Evolutionary conservation across 2,797 vertebrate genomes (phyloP).

Genomic region (Aeoliscus strigatus): DNA sequence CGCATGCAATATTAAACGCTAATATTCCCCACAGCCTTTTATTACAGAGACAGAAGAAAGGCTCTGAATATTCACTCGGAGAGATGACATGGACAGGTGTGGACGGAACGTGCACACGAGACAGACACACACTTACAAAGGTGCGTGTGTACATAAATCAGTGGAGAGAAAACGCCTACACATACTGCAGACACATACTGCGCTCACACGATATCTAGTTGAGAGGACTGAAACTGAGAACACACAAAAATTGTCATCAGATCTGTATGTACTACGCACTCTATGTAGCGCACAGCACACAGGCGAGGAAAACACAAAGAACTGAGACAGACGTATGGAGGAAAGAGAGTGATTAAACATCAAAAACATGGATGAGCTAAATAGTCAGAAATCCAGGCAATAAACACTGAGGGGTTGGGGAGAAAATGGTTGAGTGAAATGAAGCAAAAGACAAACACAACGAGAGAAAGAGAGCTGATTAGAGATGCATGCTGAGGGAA

Average conservation of each 20-base stretch:
- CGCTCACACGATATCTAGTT: too few species aligned
- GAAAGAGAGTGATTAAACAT: constrained; percentile 30
- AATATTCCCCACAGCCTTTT: constrained; percentile 74
- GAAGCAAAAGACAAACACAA: constrained; percentile 59
- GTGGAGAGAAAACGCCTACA: constrained; percentile 6
- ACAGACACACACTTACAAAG: constrained; percentile 9
- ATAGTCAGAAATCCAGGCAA: constrained; percentile 41
- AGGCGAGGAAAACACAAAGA: constrained; percentile 6
- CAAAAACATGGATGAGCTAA: constrained; percentile 46
- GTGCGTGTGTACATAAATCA: not conserved
- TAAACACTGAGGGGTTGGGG: constrained; percentile 30
- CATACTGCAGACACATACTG: not conserved
- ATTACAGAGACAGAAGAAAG: constrained; percentile 73
- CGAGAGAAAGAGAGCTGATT: constrained; percentile 63
- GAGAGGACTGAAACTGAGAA: too few species aligned
- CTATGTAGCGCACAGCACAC: not conserved
- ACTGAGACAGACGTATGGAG: constrained; percentile 11
- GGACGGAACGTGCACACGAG: constrained; percentile 27
- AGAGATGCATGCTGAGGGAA: constrained; percentile 69
- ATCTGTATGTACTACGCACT: constrained; percentile 12
- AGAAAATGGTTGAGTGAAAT: constrained; percentile 49
- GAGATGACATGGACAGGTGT: constrained; percentile 56
- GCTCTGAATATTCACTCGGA: constrained; percentile 69
- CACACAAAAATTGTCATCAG: constrained; percentile 7
- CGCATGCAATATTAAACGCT: constrained; percentile 78